Evolutionary conservation across 2,888 invertebrate species (phyloP).

Genomic region (Caenorhabditis plicata): DNA sequence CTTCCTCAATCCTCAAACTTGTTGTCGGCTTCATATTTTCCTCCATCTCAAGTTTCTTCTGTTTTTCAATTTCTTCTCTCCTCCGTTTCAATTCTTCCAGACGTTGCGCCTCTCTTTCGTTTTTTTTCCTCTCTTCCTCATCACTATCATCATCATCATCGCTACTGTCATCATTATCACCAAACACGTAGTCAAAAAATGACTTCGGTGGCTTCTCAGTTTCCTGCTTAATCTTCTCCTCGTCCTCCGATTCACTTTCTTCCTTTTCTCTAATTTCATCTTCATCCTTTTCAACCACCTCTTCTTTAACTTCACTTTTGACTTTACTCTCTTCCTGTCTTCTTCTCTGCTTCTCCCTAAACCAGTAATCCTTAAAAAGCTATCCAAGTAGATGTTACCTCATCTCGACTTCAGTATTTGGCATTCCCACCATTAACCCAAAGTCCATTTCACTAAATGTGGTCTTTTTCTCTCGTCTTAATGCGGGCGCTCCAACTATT

Average conservation of each 20-base stretch:
- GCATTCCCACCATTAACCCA: slow-evolving; percentile 34
- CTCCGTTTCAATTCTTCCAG: slow-evolving; percentile 4
- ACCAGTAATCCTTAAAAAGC: neutral
- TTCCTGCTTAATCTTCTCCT: slow-evolving; percentile 4
- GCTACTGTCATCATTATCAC: slow-evolving; percentile 3
- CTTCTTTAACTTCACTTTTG: slow-evolving; percentile 1
- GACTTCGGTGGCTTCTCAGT: slow-evolving; percentile 31
- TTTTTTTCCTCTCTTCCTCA: slow-evolving; percentile 19
- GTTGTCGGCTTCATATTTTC: slow-evolving; percentile 1
- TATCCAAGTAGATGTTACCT: slow-evolving; percentile 4
- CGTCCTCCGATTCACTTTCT: slow-evolving; percentile 14
- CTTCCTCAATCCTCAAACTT: slow-evolving; percentile 18
- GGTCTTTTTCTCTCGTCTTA: slow-evolving; percentile 18
- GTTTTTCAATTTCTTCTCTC: slow-evolving; percentile 8
- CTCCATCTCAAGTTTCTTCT: slow-evolving; percentile 1
- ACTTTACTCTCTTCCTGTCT: slow-evolving; percentile 7
- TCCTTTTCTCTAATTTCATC: slow-evolving; percentile 6
- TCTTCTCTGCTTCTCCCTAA: slow-evolving; percentile 1
- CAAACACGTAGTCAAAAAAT: slow-evolving; percentile 42
- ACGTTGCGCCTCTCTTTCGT: neutral
- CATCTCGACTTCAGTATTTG: slow-evolving; percentile 42
- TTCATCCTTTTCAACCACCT: slow-evolving; percentile 8
- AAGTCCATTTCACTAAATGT: too few relatives aligned
- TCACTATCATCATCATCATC: slow-evolving; percentile 15
- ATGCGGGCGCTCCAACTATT: slow-evolving; percentile 38